Base-by-base conservation (phyloP, 2,113 vertebrate genomes). In the Centropus bengalensis region DNA sequence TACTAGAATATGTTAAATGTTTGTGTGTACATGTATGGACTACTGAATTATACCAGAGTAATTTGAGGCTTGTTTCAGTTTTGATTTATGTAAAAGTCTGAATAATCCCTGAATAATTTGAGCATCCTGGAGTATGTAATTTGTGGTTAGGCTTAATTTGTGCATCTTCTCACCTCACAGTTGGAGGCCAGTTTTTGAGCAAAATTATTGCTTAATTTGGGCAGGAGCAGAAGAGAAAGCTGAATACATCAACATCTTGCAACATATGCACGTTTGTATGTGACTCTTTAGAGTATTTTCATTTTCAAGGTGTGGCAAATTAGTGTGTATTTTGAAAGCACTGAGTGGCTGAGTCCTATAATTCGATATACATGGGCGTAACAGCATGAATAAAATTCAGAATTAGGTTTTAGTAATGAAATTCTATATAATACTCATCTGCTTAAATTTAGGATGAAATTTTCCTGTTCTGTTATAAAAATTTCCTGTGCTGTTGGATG, bases 111-210 rank as follows among this genome's bases (percentile, higher is more conserved):
- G 47, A 86, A 74, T 92, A 71, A 81, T 89, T 91, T 94, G 47
- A 88, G 45, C 88, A 88, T 93, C 60, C n/a, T 45, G 24, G 19
- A 95, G 85, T 86, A 30, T 70, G 30, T 83, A 75, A 86, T 90
- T 93, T 90, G 52, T 96, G 73, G 56, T 81, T 82, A 78, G 76
- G 33, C 73, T 86, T 91, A 90, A 94, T 94, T 95, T 91, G 67
- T 90, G 56, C 66, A 42, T 94, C 33, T 96, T 94, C 91, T 93
- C 56, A 91, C 68, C 76, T 96, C 79, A 82, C 79, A 95, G 79
- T 88, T 88, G 85, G 94, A 91, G 79, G 77, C 76, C 68, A 86
- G 23, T 88, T 88, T 89, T 75, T 67, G 80, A 86, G 47, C 40
- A 83, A 86, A 94, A 89, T 89, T 86, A 40, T 68, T 94, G 73